A percentile compares a stretch with the other conserved stretches of the same genome.
Conservation (phyloP, 2,113 vertebrate species). For the Coptodon bakossiorum region DNA sequence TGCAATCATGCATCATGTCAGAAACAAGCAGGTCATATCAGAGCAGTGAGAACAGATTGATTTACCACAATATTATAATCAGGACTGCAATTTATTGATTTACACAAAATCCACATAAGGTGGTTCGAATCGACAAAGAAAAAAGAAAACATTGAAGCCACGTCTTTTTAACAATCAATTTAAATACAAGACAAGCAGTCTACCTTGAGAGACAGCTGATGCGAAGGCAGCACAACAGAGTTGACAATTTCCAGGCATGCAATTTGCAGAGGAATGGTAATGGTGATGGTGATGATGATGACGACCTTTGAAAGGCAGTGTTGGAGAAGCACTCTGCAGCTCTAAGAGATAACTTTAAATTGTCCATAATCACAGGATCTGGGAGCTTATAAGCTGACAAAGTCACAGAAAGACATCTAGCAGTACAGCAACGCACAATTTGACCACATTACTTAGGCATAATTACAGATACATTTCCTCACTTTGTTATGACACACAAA, state of each 20-base stretch:
- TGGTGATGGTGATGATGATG: neutral
- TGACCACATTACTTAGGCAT: constrained; percentile 15
- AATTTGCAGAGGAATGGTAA: constrained; percentile 15
- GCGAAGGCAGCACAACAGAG: neutral
- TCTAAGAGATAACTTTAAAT: constrained; percentile 30
- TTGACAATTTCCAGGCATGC: neutral
- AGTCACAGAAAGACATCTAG: constrained; percentile 38
- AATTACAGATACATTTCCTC: constrained; percentile 27
- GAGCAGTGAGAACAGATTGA: neutral
- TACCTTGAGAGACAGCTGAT: neutral
- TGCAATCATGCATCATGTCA: neutral
- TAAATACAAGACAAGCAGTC: neutral
- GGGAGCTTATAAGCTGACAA: constrained; percentile 1
- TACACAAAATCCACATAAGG: neutral
- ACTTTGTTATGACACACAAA: constrained; percentile 20
- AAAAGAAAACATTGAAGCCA: neutral
- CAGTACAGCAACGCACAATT: neutral
- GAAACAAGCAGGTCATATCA: neutral
- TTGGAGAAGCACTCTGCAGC: constrained; percentile 22
- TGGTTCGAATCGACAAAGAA: neutral
- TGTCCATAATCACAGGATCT: constrained; percentile 42
- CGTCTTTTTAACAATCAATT: neutral
- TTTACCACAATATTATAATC: neutral
- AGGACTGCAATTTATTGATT: neutral
- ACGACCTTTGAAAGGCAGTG: constrained; percentile 24